Conservation (phyloP, 2,797 vertebrate genomes). For the Manis javanica region DNA sequence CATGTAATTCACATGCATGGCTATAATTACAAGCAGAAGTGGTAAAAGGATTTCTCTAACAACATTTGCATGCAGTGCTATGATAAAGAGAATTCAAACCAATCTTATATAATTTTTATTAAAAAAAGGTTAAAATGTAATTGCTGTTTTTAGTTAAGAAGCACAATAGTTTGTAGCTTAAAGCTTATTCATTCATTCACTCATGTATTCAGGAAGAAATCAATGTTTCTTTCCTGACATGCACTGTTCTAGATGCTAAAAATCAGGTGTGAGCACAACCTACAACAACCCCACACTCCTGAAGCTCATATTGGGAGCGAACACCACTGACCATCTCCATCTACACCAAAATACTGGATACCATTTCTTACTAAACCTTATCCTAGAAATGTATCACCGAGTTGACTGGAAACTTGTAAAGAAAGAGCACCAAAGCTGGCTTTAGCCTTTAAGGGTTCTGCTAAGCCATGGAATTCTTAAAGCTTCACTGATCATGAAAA, state of each 20-base stretch:
- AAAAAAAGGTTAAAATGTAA: constrained; percentile 55
- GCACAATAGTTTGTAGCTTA: not conserved
- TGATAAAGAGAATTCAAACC: constrained; percentile 15
- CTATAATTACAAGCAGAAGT: constrained; percentile 7
- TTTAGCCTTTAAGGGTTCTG: not conserved
- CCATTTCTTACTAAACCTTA: not conserved
- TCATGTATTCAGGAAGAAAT: not conserved
- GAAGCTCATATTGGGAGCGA: not conserved
- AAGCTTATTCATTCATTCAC: not conserved
- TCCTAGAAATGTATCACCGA: not conserved
- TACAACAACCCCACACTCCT: not conserved
- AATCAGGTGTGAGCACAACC: not conserved
- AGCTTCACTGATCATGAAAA: not conserved
- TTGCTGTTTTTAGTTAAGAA: not conserved
- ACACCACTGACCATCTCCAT: not conserved
- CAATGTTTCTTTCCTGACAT: not conserved
- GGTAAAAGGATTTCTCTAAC: not conserved
- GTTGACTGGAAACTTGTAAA: not conserved
- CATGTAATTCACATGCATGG: not conserved
- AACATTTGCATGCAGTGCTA: not conserved
- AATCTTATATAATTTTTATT: not conserved
- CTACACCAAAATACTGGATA: not conserved
- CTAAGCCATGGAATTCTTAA: not conserved
- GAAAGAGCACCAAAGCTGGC: not conserved
- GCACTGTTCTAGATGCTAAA: not conserved